Percentiles rank a stretch among this genome's conserved stretches.
Conservation (phyloP, 2,797 vertebrate genomes). For the Paedocypris micromegethes region DNA sequence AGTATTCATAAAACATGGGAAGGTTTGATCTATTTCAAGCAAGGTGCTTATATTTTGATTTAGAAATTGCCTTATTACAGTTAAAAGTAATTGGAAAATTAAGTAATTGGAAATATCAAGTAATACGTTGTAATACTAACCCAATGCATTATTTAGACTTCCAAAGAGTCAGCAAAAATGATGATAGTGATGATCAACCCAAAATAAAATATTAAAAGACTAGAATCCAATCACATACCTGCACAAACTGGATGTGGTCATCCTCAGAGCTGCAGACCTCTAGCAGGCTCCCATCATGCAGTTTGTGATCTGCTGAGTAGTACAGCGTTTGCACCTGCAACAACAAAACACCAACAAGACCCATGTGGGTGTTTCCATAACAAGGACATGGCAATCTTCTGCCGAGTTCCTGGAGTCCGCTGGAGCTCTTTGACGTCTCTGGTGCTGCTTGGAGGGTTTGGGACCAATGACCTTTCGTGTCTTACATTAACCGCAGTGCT, state of each 20-base stretch:
- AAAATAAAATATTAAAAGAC: not conserved
- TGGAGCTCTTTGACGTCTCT: slow-evolving; percentile 17
- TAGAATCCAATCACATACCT: slow-evolving; percentile 75
- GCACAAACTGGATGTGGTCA: slow-evolving; percentile 99
- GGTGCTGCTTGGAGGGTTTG: slow-evolving; percentile 13
- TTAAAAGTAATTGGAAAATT: too few relatives aligned
- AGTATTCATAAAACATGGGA: too few relatives aligned
- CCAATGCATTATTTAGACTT: too few relatives aligned
- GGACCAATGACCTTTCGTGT: not conserved
- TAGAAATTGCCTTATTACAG: too few relatives aligned
- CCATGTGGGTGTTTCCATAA: slow-evolving; percentile 91
- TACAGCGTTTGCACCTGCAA: slow-evolving; percentile 99
- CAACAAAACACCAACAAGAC: slow-evolving; percentile 86
- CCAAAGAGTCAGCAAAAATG: too few relatives aligned
- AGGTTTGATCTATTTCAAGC: too few relatives aligned
- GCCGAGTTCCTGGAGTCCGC: slow-evolving; percentile 46
- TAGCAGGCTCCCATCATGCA: slow-evolving; percentile 94
- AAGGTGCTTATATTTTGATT: too few relatives aligned
- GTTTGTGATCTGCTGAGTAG: slow-evolving; percentile 99
- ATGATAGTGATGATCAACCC: too few relatives aligned
- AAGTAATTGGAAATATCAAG: too few relatives aligned
- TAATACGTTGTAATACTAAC: too few relatives aligned
- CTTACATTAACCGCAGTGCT: slow-evolving; percentile 6
- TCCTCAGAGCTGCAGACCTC: slow-evolving; percentile 95
- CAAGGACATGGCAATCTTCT: slow-evolving; percentile 54